Percentiles rank a stretch among this genome's conserved stretches.
These are phyloP conservation scores for Drosophila yakuba DNA, from an alignment of 1,140 invertebrate species.

Conservation along the genomic window DNA sequence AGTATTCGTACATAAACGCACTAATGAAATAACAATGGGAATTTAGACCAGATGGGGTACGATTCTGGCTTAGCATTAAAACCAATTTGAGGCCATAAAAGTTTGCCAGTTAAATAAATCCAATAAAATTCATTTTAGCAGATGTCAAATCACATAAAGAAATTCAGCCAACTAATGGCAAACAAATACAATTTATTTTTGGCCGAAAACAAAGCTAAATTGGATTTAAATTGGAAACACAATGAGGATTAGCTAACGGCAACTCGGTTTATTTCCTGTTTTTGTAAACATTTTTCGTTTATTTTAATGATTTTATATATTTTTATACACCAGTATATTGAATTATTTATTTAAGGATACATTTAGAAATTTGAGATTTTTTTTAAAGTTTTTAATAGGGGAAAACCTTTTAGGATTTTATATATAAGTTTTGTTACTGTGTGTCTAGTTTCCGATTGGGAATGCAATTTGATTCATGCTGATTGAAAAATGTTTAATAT, in stretches of 20 bases:
- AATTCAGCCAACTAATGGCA: slow-evolving; percentile 31
- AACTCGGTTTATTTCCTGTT: neutral
- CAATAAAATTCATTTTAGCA: slow-evolving; percentile 45
- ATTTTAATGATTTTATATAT: slow-evolving; percentile 1
- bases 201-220: slow-evolving; percentile 43
- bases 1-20: neutral
- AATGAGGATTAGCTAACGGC: slow-evolving; percentile 33
- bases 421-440: neutral
- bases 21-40: slow-evolving; percentile 25
- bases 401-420: neutral
- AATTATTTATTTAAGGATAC: neutral
- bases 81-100: slow-evolving; percentile 28
- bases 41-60: neutral
- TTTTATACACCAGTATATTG: neutral
- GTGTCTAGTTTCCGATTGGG: neutral
- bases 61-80: slow-evolving; percentile 32
- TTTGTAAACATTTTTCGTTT: slow-evolving; percentile 4
- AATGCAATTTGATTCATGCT: neutral
- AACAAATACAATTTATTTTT: slow-evolving; percentile 53
- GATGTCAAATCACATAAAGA: slow-evolving; percentile 56
- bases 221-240: slow-evolving; percentile 40
- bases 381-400: neutral
- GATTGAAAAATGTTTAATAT: too few relatives aligned
- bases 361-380: neutral
- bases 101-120: slow-evolving; percentile 30